Conservation (phyloP, 2,797 vertebrate genomes). For the Paramormyrops hopkinsi region DNA sequence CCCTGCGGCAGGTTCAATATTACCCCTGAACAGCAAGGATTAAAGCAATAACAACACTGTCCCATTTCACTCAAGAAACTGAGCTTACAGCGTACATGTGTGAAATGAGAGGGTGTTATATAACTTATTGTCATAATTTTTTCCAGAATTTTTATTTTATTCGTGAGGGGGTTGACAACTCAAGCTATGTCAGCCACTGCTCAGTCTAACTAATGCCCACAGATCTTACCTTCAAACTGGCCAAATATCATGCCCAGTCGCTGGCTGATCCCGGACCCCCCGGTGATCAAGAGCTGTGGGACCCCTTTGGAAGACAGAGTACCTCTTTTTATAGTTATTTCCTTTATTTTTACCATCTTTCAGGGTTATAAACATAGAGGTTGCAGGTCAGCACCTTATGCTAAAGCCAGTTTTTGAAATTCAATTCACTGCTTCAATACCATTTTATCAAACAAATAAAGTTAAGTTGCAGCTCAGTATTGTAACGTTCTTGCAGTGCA, state of each 20-base stretch:
- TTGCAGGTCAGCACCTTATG: neutral
- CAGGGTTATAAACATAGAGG: slow-evolving; percentile 13
- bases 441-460: slow-evolving; percentile 9
- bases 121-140: slow-evolving; percentile 17
- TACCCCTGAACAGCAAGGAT: neutral
- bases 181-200: slow-evolving; percentile 9
- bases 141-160: neutral
- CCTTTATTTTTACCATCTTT: neutral
- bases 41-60: neutral
- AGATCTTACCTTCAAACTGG: slow-evolving; percentile 78
- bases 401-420: neutral
- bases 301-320: slow-evolving; percentile 69
- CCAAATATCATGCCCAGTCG: slow-evolving; percentile 71
- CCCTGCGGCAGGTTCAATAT: slow-evolving; percentile 9
- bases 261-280: slow-evolving; percentile 70
- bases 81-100: neutral
- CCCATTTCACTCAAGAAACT: neutral
- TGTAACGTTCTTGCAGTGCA: neutral
- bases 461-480: neutral
- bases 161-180: neutral
- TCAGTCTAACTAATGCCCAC: slow-evolving; percentile 14
- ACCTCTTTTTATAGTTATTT: slow-evolving; percentile 36
- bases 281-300: slow-evolving; percentile 72
- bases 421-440: neutral
- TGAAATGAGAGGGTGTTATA: neutral